A percentile compares a stretch with the other conserved stretches of the same genome.
phyloP scores from a whole-genome alignment of 2,797 vertebrate species.

The Helostoma temminkii region DNA sequence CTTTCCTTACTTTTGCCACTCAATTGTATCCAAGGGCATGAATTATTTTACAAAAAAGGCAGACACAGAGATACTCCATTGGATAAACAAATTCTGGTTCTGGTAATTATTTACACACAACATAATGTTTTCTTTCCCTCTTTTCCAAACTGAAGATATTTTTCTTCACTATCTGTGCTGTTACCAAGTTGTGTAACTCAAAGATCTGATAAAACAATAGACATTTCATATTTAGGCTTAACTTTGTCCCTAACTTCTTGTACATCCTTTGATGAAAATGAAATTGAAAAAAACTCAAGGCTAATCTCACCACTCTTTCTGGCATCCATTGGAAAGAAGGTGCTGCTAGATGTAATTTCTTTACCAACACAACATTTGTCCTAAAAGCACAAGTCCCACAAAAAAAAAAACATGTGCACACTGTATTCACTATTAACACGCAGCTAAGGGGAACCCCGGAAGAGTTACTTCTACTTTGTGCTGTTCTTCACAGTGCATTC shows the following conservation, averaged over 20 bases:
- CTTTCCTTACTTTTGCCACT: slow-evolving; percentile 29
- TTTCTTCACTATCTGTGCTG: slow-evolving; percentile 41
- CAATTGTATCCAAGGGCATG: slow-evolving; percentile 38
- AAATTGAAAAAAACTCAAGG: slow-evolving; percentile 28
- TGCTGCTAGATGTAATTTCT: slow-evolving; percentile 43
- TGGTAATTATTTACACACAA: slow-evolving; percentile 65
- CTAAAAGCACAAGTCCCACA: slow-evolving; percentile 51
- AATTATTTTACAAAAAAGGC: slow-evolving; percentile 63
- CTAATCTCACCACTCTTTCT: slow-evolving; percentile 12
- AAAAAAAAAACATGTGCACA: slow-evolving; percentile 57
- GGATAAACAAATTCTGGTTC: slow-evolving; percentile 54
- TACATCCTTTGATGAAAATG: slow-evolving; percentile 24
- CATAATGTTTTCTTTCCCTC: slow-evolving; percentile 12
- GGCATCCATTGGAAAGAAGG: slow-evolving; percentile 26
- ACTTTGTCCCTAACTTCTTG: slow-evolving; percentile 2
- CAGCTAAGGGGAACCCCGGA: slow-evolving; percentile 40
- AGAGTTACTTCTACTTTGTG: slow-evolving; percentile 71
- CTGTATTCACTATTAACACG: slow-evolving; percentile 51
- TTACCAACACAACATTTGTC: slow-evolving; percentile 50
- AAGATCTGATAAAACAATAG: slow-evolving; percentile 11
- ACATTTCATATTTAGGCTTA: slow-evolving; percentile 7
- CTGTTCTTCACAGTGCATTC: slow-evolving; percentile 77
- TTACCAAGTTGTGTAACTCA: slow-evolving; percentile 52
- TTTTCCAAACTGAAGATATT: slow-evolving; percentile 37
- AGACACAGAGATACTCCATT: slow-evolving; percentile 55